phyloP scores from a whole-genome alignment of 2,888 invertebrate species.

The Galeruca laticollis region DNA sequence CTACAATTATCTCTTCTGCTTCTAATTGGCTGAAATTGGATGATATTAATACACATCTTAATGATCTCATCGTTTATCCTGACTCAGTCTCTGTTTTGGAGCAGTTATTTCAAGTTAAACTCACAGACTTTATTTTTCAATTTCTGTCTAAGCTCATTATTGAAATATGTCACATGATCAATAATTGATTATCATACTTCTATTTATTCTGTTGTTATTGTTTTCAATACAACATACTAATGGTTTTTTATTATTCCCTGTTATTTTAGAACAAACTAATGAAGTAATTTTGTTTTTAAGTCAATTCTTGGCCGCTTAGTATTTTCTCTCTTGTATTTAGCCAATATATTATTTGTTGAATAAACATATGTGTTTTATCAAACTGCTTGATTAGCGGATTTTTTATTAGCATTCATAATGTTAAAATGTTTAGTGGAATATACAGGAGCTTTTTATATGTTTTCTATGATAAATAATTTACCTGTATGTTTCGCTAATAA shows the following conservation, averaged over 20 bases:
- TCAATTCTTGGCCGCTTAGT: background rate
- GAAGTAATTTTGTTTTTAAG: slow-evolving; percentile 7
- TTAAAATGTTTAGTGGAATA: slow-evolving; percentile 11
- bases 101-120: no score
- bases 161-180: no score
- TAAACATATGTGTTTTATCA: slow-evolving; percentile 50
- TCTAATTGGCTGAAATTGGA: no score
- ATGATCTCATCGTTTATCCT: no score
- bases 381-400: slow-evolving; percentile 32
- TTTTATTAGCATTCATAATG: slow-evolving; percentile 30
- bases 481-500: slow-evolving; percentile 20
- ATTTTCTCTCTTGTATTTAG: background rate
- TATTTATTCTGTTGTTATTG: no score
- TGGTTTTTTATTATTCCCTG: slow-evolving; percentile 21
- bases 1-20: no score
- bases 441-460: slow-evolving; percentile 16
- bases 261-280: slow-evolving; percentile 27
- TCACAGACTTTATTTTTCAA: no score
- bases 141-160: no score
- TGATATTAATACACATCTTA: no score
- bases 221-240: no score
- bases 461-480: slow-evolving; percentile 10
- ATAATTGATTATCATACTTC: no score
- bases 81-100: no score
- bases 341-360: slow-evolving; percentile 12